Evolutionary conservation across 2,888 invertebrate genomes (phyloP).

Genomic region (Cephus spinipes): DNA sequence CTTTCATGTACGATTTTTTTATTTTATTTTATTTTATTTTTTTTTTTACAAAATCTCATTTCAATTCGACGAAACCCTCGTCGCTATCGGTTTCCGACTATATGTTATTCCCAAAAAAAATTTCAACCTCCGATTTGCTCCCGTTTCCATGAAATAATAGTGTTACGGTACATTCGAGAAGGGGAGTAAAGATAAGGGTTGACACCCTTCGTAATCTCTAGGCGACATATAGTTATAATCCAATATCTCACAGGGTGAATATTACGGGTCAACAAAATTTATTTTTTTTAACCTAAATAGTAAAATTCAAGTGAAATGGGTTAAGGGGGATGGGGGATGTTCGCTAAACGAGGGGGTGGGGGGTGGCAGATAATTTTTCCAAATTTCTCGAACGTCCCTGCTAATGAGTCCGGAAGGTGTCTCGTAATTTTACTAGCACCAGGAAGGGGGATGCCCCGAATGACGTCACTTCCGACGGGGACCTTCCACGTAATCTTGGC

Average conservation of each 20-base stretch:
- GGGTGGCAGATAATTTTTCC: neutral
- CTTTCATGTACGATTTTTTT: too few species aligned
- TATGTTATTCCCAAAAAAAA: neutral
- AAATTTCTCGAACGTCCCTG: neutral
- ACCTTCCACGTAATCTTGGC: slow-evolving; percentile 24
- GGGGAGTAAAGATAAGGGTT: too few species aligned
- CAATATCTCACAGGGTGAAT: too few species aligned
- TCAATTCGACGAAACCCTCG: too few species aligned
- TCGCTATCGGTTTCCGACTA: too few species aligned
- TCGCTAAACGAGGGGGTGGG: too few species aligned
- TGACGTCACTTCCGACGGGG: neutral
- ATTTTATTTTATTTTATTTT: too few species aligned
- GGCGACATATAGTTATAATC: neutral
- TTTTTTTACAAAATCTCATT: too few species aligned
- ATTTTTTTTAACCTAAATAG: too few species aligned
- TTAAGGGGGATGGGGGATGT: too few species aligned
- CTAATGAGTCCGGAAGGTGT: neutral
- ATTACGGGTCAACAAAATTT: too few species aligned
- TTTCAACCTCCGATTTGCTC: neutral
- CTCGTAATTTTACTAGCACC: neutral
- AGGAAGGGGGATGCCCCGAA: neutral
- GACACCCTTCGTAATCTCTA: neutral
- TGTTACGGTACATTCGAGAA: neutral
- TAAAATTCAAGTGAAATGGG: too few species aligned
- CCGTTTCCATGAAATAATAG: neutral